Conservation (phyloP, 2,113 vertebrate species). For the Phyllostomus hastatus region DNA sequence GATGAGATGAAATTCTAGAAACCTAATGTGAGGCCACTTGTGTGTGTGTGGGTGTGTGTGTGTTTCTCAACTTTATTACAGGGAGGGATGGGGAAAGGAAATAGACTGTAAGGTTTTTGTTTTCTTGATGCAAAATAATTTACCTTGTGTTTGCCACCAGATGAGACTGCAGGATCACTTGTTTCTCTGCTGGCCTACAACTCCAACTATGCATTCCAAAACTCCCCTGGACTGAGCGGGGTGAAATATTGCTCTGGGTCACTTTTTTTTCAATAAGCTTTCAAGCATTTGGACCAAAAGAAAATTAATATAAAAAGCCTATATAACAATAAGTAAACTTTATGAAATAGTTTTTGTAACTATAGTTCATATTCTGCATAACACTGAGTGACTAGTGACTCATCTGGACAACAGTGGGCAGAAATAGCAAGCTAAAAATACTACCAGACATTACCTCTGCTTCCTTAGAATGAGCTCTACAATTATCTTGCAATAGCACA, state of each 20-base stretch:
- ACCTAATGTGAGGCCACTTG: neutral
- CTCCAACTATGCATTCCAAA: neutral
- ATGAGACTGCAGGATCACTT: neutral
- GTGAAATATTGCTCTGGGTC: neutral
- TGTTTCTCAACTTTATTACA: slow-evolving; percentile 52
- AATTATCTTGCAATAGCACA: slow-evolving; percentile 44
- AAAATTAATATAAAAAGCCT: neutral
- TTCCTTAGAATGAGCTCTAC: slow-evolving; percentile 10
- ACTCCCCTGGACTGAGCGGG: neutral
- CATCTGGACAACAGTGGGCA: slow-evolving; percentile 14
- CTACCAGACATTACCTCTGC: slow-evolving; percentile 38
- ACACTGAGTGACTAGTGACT: slow-evolving; percentile 31
- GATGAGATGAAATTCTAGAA: slow-evolving; percentile 21
- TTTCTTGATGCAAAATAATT: slow-evolving; percentile 53
- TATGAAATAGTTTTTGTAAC: slow-evolving; percentile 18
- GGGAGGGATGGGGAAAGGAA: accelerated
- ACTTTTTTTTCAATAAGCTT: neutral
- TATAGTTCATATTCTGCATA: slow-evolving; percentile 33
- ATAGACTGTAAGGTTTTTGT: neutral
- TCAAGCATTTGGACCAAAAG: neutral
- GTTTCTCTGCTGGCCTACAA: neutral
- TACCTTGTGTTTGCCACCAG: neutral
- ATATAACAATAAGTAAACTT: neutral
- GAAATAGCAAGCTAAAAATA: slow-evolving; percentile 49
- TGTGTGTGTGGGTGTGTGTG: neutral